These are phyloP conservation scores for Amphipoea lucens DNA, from an alignment of 2,888 invertebrate genomes.

Conservation along the genomic window DNA sequence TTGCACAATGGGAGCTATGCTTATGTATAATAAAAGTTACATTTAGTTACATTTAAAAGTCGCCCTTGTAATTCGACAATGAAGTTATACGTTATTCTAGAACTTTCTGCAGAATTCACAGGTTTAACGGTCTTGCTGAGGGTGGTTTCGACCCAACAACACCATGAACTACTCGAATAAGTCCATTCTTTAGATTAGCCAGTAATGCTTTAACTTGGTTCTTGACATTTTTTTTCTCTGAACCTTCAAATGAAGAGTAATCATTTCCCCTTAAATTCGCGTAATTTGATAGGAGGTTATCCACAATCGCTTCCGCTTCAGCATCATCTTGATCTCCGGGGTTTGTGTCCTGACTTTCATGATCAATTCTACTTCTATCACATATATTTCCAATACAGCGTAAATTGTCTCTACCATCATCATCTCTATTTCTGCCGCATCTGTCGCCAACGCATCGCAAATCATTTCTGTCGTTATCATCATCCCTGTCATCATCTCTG, in stretches of 20 bases:
- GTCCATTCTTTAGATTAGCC: neutral
- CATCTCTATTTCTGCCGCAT: conserved; percentile 24
- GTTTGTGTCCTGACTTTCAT: neutral
- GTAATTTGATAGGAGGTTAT: conserved; percentile 7
- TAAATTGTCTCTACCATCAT: neutral
- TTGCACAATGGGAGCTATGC: conserved; percentile 10
- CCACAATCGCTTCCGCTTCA: neutral
- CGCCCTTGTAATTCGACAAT: neutral
- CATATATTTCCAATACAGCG: conserved; percentile 33
- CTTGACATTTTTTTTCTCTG: neutral
- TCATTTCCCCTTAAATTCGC: neutral
- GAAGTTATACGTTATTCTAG: neutral
- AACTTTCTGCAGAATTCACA: conserved; percentile 3
- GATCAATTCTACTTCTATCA: conserved; percentile 3
- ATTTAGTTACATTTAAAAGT: conserved; percentile 9
- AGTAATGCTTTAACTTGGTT: conserved; percentile 7
- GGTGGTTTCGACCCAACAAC: neutral
- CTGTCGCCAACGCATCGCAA: conserved; percentile 24
- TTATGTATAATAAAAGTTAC: neutral
- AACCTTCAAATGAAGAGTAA: neutral
- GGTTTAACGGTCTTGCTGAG: neutral
- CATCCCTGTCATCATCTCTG: neutral
- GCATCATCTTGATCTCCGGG: neutral
- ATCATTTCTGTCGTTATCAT: conserved; percentile 9
- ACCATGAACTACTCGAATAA: neutral